Percentiles rank a stretch among this genome's conserved stretches.
Conservation (phyloP, 1,140 invertebrate species). For the Orchesella cincta region DNA sequence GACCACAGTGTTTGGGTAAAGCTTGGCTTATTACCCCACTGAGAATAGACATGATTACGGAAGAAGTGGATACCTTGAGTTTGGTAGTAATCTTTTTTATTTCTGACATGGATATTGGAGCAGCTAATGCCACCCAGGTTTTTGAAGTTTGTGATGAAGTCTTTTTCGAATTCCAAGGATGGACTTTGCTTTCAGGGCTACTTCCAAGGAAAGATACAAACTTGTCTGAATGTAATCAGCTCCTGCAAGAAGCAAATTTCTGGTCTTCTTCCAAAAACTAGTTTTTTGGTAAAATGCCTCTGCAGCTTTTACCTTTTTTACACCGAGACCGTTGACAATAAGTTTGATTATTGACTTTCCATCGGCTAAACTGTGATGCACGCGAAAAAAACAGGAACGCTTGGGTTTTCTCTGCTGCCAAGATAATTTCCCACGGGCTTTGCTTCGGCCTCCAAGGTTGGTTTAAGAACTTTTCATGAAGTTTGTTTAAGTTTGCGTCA, state of each 20-base stretch:
- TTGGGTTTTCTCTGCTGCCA: background rate
- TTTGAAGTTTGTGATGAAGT: no score
- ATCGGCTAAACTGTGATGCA: background rate
- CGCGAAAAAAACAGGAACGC: background rate
- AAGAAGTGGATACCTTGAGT: background rate
- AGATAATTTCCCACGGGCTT: background rate
- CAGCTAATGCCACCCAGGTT: background rate
- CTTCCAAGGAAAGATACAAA: background rate
- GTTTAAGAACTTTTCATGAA: background rate
- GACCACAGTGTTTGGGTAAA: background rate
- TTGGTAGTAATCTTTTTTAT: background rate
- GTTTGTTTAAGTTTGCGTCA: background rate
- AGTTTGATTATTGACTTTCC: background rate
- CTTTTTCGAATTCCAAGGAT: background rate
- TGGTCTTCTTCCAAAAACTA: background rate
- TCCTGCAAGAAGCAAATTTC: background rate
- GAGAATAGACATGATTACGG: background rate
- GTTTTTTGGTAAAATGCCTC: background rate
- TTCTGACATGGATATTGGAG: background rate
- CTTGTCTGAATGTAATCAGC: background rate
- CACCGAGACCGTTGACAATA: background rate
- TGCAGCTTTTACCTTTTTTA: background rate
- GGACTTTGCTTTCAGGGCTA: background rate
- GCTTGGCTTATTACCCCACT: background rate
- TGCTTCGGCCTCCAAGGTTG: background rate